phyloP scores from a whole-genome alignment of 2,888 invertebrate species.

The Charanyca ferruginea region DNA sequence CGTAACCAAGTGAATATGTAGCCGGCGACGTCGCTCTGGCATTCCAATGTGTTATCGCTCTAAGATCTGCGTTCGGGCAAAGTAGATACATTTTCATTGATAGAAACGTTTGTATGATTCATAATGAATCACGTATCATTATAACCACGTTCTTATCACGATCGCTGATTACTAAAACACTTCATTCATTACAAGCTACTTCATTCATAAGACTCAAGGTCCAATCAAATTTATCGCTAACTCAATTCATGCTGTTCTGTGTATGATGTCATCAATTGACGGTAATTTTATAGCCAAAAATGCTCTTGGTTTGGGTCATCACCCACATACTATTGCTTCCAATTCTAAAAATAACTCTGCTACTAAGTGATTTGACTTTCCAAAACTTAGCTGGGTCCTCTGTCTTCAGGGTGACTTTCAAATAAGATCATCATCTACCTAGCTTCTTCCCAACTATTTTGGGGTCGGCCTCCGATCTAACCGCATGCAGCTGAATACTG shows the following conservation, averaged over 20 bases:
- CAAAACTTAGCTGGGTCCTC: neutral
- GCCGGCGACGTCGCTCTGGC: too few relatives aligned
- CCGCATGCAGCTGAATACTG: too few relatives aligned
- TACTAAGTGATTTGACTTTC: neutral
- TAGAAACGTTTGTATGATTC: neutral
- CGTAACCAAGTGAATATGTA: too few relatives aligned
- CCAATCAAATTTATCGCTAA: constrained; percentile 17
- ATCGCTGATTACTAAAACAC: neutral
- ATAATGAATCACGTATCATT: neutral
- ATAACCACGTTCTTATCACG: neutral
- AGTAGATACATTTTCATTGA: neutral
- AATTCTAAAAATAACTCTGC: neutral
- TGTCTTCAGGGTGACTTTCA: neutral
- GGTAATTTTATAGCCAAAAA: constrained; percentile 15
- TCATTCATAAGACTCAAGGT: constrained; percentile 43
- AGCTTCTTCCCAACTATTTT: too few relatives aligned
- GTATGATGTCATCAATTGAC: constrained; percentile 46
- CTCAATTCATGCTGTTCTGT: constrained; percentile 18
- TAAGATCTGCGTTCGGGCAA: too few relatives aligned
- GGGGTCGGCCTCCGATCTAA: too few relatives aligned
- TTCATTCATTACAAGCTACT: constrained; percentile 15
- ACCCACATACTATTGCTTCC: constrained; percentile 1
- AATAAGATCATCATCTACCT: too few relatives aligned
- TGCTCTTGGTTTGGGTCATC: constrained; percentile 14
- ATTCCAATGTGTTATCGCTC: too few relatives aligned